These are phyloP conservation scores for Chironomus riparius DNA, from an alignment of 2,888 invertebrate genomes.

Conservation along the genomic window DNA sequence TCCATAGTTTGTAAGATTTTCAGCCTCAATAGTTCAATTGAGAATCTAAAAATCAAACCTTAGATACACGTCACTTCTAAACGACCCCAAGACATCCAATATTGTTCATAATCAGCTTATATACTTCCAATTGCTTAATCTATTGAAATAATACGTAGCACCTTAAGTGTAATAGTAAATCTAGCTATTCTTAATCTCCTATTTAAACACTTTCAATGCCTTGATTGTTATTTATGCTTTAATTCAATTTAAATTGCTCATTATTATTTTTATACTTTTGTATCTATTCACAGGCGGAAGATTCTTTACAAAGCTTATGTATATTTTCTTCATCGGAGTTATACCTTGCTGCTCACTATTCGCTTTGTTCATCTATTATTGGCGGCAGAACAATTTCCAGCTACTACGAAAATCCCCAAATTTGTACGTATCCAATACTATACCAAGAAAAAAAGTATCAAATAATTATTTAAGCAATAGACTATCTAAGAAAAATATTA, in stretches of 20 bases:
- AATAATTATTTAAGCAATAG: neutral
- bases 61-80: too few species aligned
- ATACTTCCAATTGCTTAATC: too few species aligned
- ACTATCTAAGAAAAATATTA: constrained; percentile 1
- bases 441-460: neutral
- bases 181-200: too few species aligned
- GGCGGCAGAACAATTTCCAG: constrained; percentile 53
- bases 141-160: too few species aligned
- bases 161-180: too few species aligned
- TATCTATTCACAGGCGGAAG: constrained; percentile 44
- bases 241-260: neutral
- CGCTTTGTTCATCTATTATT: constrained; percentile 65
- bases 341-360: constrained; percentile 62
- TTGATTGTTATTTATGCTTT: too few species aligned
- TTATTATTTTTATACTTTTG: constrained; percentile 32
- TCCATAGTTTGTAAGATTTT: too few species aligned
- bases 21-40: too few species aligned
- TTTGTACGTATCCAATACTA: constrained; percentile 30
- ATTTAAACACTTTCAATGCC: too few species aligned
- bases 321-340: constrained; percentile 79
- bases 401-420: constrained; percentile 46
- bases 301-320: constrained; percentile 71
- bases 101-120: too few species aligned
- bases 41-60: too few species aligned
- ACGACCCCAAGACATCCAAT: too few species aligned